Percentiles rank a stretch among this genome's conserved stretches.
phyloP scores from a whole-genome alignment of 2,797 vertebrate species.

The Mormyrus hasselquistii region DNA sequence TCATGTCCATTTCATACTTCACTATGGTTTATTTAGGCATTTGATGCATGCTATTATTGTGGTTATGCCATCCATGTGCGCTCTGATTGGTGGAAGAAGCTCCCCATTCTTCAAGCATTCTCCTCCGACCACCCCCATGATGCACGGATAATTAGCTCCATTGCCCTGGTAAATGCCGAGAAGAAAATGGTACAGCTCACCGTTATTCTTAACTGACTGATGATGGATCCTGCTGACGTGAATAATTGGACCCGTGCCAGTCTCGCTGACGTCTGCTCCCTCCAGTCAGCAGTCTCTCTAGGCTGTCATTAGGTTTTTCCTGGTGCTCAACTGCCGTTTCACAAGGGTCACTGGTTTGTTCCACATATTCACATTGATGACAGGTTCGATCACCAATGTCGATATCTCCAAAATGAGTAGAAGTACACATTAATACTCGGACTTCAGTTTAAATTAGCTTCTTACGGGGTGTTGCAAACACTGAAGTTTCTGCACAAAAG shows the following conservation, averaged over 20 bases:
- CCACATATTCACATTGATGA: too few species aligned
- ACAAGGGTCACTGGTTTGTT: too few species aligned
- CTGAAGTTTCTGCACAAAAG: neutral
- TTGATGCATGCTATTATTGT: neutral
- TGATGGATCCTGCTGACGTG: too few species aligned
- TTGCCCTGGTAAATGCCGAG: neutral
- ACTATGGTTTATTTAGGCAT: neutral
- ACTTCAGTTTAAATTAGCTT: neutral
- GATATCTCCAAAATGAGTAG: neutral
- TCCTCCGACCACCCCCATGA: neutral
- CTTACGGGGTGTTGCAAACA: neutral
- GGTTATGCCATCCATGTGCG: neutral
- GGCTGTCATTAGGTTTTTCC: too few species aligned
- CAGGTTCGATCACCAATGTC: neutral
- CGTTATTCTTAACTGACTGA: too few species aligned
- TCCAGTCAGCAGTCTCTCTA: too few species aligned
- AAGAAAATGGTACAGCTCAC: too few species aligned
- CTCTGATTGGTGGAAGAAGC: neutral
- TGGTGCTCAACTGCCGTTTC: too few species aligned
- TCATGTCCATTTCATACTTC: neutral
- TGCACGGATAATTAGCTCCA: neutral
- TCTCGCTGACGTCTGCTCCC: neutral
- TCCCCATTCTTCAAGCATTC: neutral
- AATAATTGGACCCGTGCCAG: neutral
- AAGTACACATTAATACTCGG: neutral